A percentile compares a stretch with the other conserved stretches of the same genome.
Conservation (phyloP, 2,797 vertebrate genomes). For the Myripristis murdjan region DNA sequence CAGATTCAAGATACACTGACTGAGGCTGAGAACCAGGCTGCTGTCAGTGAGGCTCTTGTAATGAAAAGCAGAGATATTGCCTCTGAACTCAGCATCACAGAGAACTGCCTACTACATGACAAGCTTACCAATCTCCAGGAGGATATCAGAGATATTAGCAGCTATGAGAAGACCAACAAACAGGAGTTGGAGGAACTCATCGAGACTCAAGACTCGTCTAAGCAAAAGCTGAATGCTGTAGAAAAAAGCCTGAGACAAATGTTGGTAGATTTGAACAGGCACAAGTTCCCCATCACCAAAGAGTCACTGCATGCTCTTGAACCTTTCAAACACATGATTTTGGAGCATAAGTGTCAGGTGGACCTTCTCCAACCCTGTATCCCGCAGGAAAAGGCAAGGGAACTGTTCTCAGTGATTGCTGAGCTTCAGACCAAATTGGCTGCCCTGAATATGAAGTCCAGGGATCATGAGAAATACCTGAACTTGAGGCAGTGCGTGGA, state of each 20-base stretch:
- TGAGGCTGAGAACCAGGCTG: conserved; percentile 84
- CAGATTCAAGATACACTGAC: conserved; percentile 81
- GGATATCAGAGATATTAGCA: conserved; percentile 72
- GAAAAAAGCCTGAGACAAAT: conserved; percentile 81
- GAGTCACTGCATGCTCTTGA: conserved; percentile 72
- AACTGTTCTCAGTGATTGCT: conserved; percentile 70
- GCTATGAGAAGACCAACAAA: conserved; percentile 68
- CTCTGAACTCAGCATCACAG: conserved; percentile 77
- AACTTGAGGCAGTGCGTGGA: conserved; percentile 80
- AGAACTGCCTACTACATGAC: conserved; percentile 77
- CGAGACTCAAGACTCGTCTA: conserved; percentile 59
- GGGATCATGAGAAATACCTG: conserved; percentile 83
- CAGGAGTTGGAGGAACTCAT: conserved; percentile 73
- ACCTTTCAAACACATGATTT: conserved; percentile 72
- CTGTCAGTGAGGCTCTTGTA: conserved; percentile 81
- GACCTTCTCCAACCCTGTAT: conserved; percentile 75
- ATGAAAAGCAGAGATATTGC: conserved; percentile 83
- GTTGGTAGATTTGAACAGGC: conserved; percentile 70
- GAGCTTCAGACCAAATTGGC: conserved; percentile 83
- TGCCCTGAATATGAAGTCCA: conserved; percentile 71
- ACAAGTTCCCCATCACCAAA: conserved; percentile 79
- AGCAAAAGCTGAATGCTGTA: conserved; percentile 55
- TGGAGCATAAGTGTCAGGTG: conserved; percentile 79
- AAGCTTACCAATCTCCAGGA: conserved; percentile 79
- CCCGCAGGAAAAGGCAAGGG: conserved; percentile 70